Base-by-base conservation (phyloP, 2,888 invertebrate genomes). In the Mimachlamys varia region DNA sequence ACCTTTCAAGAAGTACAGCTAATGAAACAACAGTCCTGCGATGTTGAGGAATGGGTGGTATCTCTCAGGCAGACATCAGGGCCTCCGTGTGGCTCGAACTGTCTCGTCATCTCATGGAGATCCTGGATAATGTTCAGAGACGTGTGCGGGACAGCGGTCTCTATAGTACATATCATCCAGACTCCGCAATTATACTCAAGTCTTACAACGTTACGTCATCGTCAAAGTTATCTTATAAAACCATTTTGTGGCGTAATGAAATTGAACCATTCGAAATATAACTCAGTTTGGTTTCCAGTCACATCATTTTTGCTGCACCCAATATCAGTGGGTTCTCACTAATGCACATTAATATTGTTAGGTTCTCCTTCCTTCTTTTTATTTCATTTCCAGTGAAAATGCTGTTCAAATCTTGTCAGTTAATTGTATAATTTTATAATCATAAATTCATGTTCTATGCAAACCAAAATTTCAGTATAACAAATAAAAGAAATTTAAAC, bases 1-100 rank as follows among this genome's bases (percentile, higher is more conserved):
- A 76, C 76, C 76, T 76, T 76, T 76, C 76, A 76, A 76, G 76
- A 76, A 76, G 76, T 76, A 76, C 76, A 76, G 76, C 76, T 76
- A 76, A 76, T 76, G 76, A 76, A 76, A 76, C 76, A 76, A 27
- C 27, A 27, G 76, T 0, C 2, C 76, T 76, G 76, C 15, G 76
- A 22, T 0, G 76, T 76, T 76, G 76, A 76, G 76, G 76, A 76
- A 76, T 76, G 76, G 76, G 33, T 76, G 76, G 76, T 76, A 76
- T 76, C 76, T 76, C 76, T 76, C 76, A 27, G 13, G 33, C 22
- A 76, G 76, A 76, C 76, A 76, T 76, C 76, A 33, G 76, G 76
- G 76, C 33, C 76, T 27, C 17, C 7, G 27, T 76, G 27, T 76
- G 76, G 76, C 76, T 76, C 27, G 17, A 22, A 27, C 76, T 76